Evolutionary conservation across 2,888 invertebrate genomes (phyloP).

Genomic region (Proisotoma minuta): DNA sequence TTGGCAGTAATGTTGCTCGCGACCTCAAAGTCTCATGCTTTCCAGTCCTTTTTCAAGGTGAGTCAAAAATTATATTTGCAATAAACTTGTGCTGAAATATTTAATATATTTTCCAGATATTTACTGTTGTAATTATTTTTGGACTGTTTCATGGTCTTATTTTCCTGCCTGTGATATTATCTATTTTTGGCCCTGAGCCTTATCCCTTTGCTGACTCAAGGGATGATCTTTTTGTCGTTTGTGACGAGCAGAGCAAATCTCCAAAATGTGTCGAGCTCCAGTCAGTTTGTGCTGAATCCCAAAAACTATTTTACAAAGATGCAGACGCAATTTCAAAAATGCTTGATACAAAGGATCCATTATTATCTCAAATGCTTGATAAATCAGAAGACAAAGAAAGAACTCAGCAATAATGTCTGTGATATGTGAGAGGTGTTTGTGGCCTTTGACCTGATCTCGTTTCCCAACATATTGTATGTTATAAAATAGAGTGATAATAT

Average conservation of each 20-base stretch:
- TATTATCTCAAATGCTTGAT: background rate
- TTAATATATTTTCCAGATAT: slow-evolving; percentile 58
- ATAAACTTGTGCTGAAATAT: background rate
- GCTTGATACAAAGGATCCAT: background rate
- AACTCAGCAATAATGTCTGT: no score
- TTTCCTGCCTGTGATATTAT: slow-evolving; percentile 68
- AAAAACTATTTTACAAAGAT: background rate
- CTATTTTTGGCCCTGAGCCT: slow-evolving; percentile 65
- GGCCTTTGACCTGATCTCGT: no score
- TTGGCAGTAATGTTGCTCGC: slow-evolving; percentile 54
- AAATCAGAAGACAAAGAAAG: background rate
- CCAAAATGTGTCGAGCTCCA: slow-evolving; percentile 7
- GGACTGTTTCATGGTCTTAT: slow-evolving; percentile 74
- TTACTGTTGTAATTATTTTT: slow-evolving; percentile 68
- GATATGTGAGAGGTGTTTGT: no score
- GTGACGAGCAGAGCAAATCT: no score
- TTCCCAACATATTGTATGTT: no score
- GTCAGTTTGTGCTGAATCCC: background rate
- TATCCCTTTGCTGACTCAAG: slow-evolving; percentile 49
- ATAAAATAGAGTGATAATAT: no score
- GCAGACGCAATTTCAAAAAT: background rate
- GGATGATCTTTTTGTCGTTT: background rate
- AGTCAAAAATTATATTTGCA: background rate
- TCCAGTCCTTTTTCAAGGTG: slow-evolving; percentile 56
- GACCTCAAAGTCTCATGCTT: slow-evolving; percentile 54